A percentile compares a stretch with the other conserved stretches of the same genome.
These are phyloP conservation scores for Hybognathus amarus DNA, from an alignment of 2,797 vertebrate species.

Conservation along the genomic window DNA sequence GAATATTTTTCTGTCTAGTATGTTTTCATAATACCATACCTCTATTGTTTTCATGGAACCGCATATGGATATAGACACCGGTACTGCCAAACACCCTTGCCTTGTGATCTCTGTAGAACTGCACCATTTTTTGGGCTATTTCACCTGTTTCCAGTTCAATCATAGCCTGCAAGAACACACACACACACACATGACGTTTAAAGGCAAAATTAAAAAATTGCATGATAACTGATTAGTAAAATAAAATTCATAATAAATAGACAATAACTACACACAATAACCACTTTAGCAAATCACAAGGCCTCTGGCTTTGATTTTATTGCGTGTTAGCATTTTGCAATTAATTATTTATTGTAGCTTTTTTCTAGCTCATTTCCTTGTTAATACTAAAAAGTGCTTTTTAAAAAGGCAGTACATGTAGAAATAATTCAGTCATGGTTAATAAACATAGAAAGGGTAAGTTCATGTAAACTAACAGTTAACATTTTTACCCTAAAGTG, in stretches of 20 bases:
- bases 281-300: background rate
- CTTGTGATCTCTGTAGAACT: slow-evolving; percentile 52
- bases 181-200: background rate
- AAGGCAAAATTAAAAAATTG: background rate
- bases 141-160: slow-evolving; percentile 60
- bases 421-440: background rate
- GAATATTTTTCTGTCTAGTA: background rate
- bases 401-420: background rate
- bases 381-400: background rate
- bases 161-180: slow-evolving; percentile 52
- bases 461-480: background rate
- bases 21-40: slow-evolving; percentile 35
- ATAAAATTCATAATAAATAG: background rate
- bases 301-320: background rate
- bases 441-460: background rate
- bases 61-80: slow-evolving; percentile 52
- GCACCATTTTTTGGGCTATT: slow-evolving; percentile 61
- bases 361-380: background rate
- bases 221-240: background rate
- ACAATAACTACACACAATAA: background rate
- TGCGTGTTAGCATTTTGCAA: background rate
- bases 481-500: background rate
- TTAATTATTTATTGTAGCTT: background rate
- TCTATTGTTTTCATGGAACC: slow-evolving; percentile 55
- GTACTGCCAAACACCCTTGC: slow-evolving; percentile 53